Percentiles rank a stretch among this genome's conserved stretches.
These are phyloP conservation scores for Rhinoptilus africanus DNA, from an alignment of 2,113 vertebrate genomes.

Conservation along the genomic window DNA sequence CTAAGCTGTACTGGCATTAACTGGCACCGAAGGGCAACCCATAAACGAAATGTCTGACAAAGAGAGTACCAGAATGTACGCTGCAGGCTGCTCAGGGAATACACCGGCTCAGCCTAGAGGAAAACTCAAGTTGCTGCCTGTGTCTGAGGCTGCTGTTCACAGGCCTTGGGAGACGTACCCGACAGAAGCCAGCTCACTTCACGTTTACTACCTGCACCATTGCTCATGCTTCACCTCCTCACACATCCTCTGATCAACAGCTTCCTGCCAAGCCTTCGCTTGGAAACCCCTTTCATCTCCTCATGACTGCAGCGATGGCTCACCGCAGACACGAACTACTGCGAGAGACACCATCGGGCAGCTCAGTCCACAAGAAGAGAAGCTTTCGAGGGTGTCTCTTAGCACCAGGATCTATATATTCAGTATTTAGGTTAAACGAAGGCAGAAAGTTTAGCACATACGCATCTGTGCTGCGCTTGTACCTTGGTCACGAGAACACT, in stretches of 20 bases:
- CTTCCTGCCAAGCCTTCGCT: background rate
- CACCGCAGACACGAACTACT: fast-evolving
- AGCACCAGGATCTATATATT: background rate
- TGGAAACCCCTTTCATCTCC: background rate
- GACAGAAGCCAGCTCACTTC: background rate
- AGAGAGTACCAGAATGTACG: background rate
- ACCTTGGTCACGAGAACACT: background rate
- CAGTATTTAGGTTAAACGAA: background rate
- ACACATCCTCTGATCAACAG: background rate
- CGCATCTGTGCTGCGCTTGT: background rate
- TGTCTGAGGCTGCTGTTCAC: background rate
- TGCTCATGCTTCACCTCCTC: background rate
- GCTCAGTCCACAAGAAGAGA: background rate
- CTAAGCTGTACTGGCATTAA: background rate
- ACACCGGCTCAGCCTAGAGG: background rate
- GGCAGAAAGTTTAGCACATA: background rate
- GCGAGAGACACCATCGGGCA: background rate
- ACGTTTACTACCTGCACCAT: too few species aligned
- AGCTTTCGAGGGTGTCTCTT: background rate
- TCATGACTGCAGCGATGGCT: background rate
- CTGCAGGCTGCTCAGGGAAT: background rate
- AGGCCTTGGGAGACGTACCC: background rate
- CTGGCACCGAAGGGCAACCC: background rate
- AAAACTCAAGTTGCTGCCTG: background rate
- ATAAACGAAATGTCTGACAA: background rate